Evolutionary conservation across 2,797 vertebrate species (phyloP), one percentile per base, ranked within the genome.

Genomic region (Argyrosomus regius): DNA sequence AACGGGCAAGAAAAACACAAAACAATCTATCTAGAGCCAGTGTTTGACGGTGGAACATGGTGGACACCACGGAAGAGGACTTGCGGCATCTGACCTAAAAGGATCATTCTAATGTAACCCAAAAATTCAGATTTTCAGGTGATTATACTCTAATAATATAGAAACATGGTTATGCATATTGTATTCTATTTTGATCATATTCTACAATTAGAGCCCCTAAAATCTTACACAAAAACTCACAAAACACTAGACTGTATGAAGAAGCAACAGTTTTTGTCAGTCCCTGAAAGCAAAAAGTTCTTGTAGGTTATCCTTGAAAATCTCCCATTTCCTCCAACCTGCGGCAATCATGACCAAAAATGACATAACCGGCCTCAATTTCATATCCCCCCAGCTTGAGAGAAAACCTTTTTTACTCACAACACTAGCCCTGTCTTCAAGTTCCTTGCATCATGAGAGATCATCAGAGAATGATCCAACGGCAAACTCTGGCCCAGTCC

Each of bases 381-480:
- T 73, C 28, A 75, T 41, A 68, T 76, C 31, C 46, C 43, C 50
- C 43, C 39, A 13, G 39, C 67, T 76, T 6, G 64, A 78, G 63
- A 57, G 63, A 43, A 75, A 77, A 22, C 22, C 66, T 59, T 77
- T 78, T 78, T 75, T 64, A 68, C 58, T 75, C 31, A 35, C 46
- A 61, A 60, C 28, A 68, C 24, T 11, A 22, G 8, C 48, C 46
- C 20, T 53, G 66, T 77, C 59, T 60, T 69, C 22, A 20, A 64
- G 53, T 77, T 72, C 63, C 75, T 81, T 77, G 79, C 83, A 77
- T 93, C 78, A 80, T 88, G 85, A 83, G 57, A 89, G 63, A 77
- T 93, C 78, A 80, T 88, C 85, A 83, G 57, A 89, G 63, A 85
- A 78, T 9, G 22, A 85, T 73, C 77, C 86, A 45, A 45, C 10